phyloP scores from a whole-genome alignment of 2,797 vertebrate species.

The Sparus aurata region DNA sequence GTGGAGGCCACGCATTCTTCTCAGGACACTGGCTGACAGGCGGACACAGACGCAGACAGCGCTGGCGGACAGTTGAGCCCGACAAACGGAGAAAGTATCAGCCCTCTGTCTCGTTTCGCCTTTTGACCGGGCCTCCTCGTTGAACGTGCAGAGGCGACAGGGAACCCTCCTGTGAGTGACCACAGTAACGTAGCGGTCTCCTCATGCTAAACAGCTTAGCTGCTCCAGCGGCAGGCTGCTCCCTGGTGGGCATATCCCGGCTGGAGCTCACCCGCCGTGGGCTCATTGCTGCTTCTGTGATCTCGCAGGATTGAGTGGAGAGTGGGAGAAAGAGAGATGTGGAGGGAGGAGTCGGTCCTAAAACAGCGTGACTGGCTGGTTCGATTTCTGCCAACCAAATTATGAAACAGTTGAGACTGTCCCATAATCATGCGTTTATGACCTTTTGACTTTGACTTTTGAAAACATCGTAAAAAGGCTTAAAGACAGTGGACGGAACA shows the following conservation, averaged over 20 bases:
- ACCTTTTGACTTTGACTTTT: neutral
- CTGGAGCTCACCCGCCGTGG: conserved; percentile 41
- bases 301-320: conserved; percentile 25
- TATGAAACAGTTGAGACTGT: neutral
- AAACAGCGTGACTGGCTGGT: neutral
- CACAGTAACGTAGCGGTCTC: conserved; percentile 61
- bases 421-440: neutral
- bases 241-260: conserved; percentile 73
- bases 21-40: conserved; percentile 67
- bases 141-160: conserved; percentile 18
- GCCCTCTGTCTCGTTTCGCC: neutral
- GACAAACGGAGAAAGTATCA: neutral
- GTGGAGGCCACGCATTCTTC: conserved; percentile 71
- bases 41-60: conserved; percentile 53
- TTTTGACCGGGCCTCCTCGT: conserved; percentile 25
- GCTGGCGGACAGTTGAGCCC: conserved; percentile 4
- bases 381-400: conserved; percentile 14
- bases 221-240: conserved; percentile 71
- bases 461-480: neutral
- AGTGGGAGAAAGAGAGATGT: neutral
- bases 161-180: conserved; percentile 52
- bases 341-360: conserved; percentile 1
- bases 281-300: conserved; percentile 35
- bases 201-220: conserved; percentile 61
- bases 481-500: neutral